Evolutionary conservation across 2,797 vertebrate genomes (phyloP), one percentile per base, ranked within the genome.

Genomic region (Smutsia temminckii): DNA sequence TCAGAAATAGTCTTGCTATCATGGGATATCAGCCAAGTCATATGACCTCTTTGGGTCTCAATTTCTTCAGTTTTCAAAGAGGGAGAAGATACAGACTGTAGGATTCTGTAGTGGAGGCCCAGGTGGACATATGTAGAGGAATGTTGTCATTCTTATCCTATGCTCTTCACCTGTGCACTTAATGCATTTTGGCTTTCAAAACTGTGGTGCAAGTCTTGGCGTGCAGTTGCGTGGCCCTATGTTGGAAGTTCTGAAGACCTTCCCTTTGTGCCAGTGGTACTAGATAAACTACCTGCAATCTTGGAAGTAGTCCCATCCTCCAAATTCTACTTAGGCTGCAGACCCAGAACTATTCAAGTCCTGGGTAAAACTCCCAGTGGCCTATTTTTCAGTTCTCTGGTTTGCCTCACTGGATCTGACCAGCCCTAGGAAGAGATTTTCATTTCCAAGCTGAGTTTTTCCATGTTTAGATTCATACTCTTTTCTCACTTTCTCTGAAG

Each of bases 221-320:
- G 12, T 1, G n/a, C 8, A 14, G 17, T 14, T 1, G 0, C 25
- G 16, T 9, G 55, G 51, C 55, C 4, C 8, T 1, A 2, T 0
- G 2, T 12, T 18, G 29, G 85, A 13, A 6, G n/a, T 3, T 53
- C 6, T 8, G 13, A 84, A 74, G 63, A 3, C 0, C 5, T 1
- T 2, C 11, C 4, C 1, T 0, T 29, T 1, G 0, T 6, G 32
- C 37, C 42, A 51, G 61, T 23, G 21, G 25, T 25, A 13, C 3
- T 51, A 71, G 40, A 32, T 17, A 49, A 49, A 18, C 32, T 59
- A 0, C 53, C 34, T 61, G 3, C 3, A 25, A 84, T 4, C 46
- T 42, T 66, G 63, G 32, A 69, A 9, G 46, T 46, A 46, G 46
- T 14, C 5, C 7, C 20, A 17, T 5, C 49, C 32, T 40, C 51